Base-by-base conservation (phyloP, 2,888 invertebrate genomes). In the Pterobdella sp. region DNA sequence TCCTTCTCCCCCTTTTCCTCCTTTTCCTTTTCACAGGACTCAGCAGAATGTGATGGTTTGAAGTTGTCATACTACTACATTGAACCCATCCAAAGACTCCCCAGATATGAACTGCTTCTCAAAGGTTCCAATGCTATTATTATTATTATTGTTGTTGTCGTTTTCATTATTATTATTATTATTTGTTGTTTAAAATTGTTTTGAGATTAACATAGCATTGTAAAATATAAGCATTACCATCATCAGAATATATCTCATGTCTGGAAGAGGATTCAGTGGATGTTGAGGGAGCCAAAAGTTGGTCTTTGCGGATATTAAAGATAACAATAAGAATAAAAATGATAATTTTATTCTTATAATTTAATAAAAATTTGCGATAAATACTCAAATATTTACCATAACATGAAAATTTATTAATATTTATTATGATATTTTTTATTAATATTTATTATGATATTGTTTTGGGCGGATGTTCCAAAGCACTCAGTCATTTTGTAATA, bases 1-100 rank as follows among this genome's bases (percentile, higher is more conserved):
- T 26, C 63, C 31, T 29, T 10, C 26, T 63, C 63, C 31, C 31
- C n/a, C 63, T 63, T 26, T 63, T 63, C 63, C 31, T 63, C 63
- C n/a, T 63, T 26, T 26, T 63, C 63, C n/a, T 63, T n/a, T 68
- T 10, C n/a, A n/a, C 29, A 71, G 71, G 63, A 22, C 29, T 31
- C 18, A 22, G 63, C 32, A 7, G 56, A 56, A 1, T 63, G 71
- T 34, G 71, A 60, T 7, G 71, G 71, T n/a, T 52, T 71, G 52
- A 71, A 71, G 35, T 14, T 71, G 4, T 18, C 32, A n/a, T 71
- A 60, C 36, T 71, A 63, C 60, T 71, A 63, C 71, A 71, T 71
- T 34, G 71, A 71, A 63, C 71, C 71, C 14, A 71, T 71, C 0
- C 71, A 71, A 31, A 71, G 71, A 26, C 36, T 71, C 10, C 71